Evolutionary conservation across 2,113 vertebrate genomes (phyloP), one percentile per base, ranked within the genome.

Genomic region (Phoenicopterus ruber): DNA sequence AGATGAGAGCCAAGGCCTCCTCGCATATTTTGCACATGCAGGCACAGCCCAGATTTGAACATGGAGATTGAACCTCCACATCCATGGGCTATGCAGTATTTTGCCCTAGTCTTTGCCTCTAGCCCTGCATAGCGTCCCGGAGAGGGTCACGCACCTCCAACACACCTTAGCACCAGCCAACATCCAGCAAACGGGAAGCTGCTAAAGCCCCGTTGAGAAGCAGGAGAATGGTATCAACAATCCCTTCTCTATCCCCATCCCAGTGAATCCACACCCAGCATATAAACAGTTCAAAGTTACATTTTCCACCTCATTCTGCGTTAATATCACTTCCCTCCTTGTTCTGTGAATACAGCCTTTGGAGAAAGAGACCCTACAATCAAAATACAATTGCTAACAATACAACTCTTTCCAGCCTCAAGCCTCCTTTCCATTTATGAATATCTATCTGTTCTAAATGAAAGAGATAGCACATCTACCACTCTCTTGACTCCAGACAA

Each of bases 11-110:
- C 44, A 76, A 47, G 10, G 14, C 29, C 0, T 0, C 58, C 47
- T 79, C 8, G 1, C 0, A 0, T 54, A 47, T 67, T 86, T 73
- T 34, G 54, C 12, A 10, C 2, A 1, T 5, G 13, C 7, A 81
- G 34, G 21, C 15, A 62, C 73, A 87, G 46, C 13, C 59, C 38
- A 46, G 38, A 59, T 46, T 16, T 19, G 32, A 73, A 36, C 50
- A 17, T 3, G 32, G 44, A 86, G 57, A 70, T 0, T 42, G 9
- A 84, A 67, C 3, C 10, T 42, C 38, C 12, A 15, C 44, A 71
- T 34, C 44, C 52, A 38, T 8, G 6, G 22, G 26, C 31, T 34
- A 50, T 0, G 0, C 13, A 40, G 47, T 36, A 54, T 70, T 87
- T 12, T 69, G 22, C 17, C 14, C 22, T 44, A 25, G 14, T 31